Percentiles rank a stretch among this genome's conserved stretches.
Evolutionary conservation across 2,888 invertebrate genomes (phyloP).

Genomic region (Thalpophila matura): DNA sequence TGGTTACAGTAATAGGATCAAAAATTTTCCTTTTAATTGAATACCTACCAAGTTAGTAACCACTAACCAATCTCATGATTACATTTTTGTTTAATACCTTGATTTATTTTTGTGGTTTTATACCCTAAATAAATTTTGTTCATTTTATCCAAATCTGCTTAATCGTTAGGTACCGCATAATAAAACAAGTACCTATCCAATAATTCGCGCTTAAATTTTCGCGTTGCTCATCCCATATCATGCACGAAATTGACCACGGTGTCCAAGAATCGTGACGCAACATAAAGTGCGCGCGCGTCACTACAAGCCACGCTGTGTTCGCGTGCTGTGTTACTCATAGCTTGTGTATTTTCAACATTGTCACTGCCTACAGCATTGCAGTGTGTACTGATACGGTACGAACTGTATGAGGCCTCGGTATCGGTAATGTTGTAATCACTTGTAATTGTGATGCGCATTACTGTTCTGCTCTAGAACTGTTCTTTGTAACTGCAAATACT

Average conservation of each 20-base stretch:
- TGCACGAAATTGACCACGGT: constrained; percentile 19
- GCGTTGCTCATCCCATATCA: constrained; percentile 19
- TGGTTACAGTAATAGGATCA: constrained; percentile 6
- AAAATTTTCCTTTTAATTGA: background rate
- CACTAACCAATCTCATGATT: too few species aligned
- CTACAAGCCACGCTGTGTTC: constrained; percentile 20
- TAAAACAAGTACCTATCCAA: background rate
- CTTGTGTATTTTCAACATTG: constrained; percentile 41
- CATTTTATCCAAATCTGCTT: background rate
- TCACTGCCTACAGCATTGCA: constrained; percentile 18
- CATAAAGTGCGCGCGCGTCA: constrained; percentile 41
- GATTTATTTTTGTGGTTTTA: background rate
- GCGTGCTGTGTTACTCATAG: constrained; percentile 48
- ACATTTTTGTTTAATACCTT: background rate
- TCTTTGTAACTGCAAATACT: constrained; percentile 1
- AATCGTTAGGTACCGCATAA: background rate
- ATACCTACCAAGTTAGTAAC: too few species aligned
- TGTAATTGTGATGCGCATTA: constrained; percentile 20
- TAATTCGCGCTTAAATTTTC: background rate
- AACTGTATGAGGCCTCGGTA: constrained; percentile 20
- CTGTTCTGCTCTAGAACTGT: constrained; percentile 36
- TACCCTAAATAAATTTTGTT: background rate
- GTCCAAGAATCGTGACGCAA: constrained; percentile 44
- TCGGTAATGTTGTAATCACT: constrained; percentile 27
- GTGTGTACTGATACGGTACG: constrained; percentile 21